phyloP scores from a whole-genome alignment of 2,113 vertebrate genomes.

The Carettochelys insculpta region DNA sequence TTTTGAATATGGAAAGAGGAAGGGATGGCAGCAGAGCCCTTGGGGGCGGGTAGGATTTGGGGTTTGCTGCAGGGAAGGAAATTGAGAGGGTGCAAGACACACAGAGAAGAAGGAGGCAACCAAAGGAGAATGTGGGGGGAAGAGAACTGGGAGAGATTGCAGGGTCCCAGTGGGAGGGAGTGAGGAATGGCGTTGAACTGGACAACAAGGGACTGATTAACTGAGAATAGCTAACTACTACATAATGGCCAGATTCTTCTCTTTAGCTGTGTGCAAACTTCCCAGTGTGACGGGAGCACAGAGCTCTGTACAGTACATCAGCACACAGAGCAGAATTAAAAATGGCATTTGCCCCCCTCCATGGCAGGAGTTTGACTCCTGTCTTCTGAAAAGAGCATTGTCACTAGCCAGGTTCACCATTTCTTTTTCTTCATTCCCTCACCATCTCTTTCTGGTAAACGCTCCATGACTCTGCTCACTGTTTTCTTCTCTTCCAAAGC shows the following conservation, averaged over 20 bases:
- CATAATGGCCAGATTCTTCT: accelerated
- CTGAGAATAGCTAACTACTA: accelerated
- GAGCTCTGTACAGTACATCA: not conserved
- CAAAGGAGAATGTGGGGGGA: not conserved
- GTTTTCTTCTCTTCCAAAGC: accelerated
- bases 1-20: not conserved
- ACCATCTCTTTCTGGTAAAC: too few relatives aligned
- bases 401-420: not conserved
- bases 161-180: not conserved
- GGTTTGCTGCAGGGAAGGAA: not conserved
- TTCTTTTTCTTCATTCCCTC: not conserved
- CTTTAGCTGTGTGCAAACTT: not conserved
- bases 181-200: not conserved
- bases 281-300: not conserved
- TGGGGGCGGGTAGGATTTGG: not conserved
- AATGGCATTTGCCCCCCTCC: accelerated
- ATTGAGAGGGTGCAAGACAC: not conserved
- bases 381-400: not conserved
- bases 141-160: accelerated
- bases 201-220: not conserved
- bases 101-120: not conserved
- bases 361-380: accelerated
- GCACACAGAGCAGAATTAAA: not conserved
- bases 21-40: accelerated
- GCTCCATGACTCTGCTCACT: not conserved